Evolutionary conservation across 2,113 vertebrate genomes (phyloP), one percentile per base, ranked within the genome.

Genomic region (Centropus bengalensis): DNA sequence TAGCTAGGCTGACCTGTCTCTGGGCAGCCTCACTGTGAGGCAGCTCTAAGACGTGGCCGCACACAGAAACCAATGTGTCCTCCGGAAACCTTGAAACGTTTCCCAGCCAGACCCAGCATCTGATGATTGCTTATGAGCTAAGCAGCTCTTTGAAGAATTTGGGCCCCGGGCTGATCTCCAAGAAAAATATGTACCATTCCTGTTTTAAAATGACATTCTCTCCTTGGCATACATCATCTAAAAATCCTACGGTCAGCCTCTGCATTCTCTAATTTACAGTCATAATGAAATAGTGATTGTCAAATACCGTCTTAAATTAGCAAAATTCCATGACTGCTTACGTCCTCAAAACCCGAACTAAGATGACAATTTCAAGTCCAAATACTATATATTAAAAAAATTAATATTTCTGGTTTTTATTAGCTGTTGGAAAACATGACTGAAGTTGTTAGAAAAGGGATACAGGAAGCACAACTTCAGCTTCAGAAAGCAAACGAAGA

Each of bases 391-490:
- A 18, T 45, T 59, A 18, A 19, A 28, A 33, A 40, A 21, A 36
- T 36, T 7, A 21, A 38, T 47, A 58, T 47, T 80, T 92, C 47
- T 86, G 55, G 3, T 88, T 93, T 89, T 96, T 54, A 88, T 82
- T 92, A 99, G 99, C 97, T 99, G 33, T 88, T 99, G 96, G 99
- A 99, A 97, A 99, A 99, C 97, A 99, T 99, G 99, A 99, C 99
- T 1, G 99, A 99, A 93, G 98, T 99, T 40, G 99, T 99, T 89
- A 98, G 98, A 96, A 99, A 98, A 96, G 99, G 99, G 45, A 99
- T 99, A 91, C 97, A 98, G 97, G 99, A 99, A 96, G 99, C 99
- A 18, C 99, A 99, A 49, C 96, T 98, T 44, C 99, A 99, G 92
- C 98, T 99, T 47, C 98, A 98, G 85, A 99, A 98, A 95, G 99